phyloP scores from a whole-genome alignment of 1,140 invertebrate genomes.

The Diplogasteroides magnus region DNA sequence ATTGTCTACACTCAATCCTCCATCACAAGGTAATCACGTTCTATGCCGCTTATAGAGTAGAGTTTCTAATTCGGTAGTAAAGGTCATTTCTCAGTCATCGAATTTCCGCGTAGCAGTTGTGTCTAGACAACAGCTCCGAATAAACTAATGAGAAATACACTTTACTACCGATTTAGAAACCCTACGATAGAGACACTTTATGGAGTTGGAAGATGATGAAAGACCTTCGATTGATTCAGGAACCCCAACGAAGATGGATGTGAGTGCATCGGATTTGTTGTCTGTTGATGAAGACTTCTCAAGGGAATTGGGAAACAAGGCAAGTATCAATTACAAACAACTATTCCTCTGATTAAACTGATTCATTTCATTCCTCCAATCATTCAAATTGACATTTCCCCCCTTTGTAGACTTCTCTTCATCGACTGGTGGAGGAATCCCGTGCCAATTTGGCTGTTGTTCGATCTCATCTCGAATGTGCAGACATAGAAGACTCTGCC shows the following conservation, averaged over 20 bases:
- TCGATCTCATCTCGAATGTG: constrained; percentile 9
- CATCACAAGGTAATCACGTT: too few relatives aligned
- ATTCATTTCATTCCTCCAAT: background rate
- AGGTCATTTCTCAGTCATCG: too few relatives aligned
- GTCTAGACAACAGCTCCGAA: too few relatives aligned
- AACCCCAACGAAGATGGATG: too few relatives aligned
- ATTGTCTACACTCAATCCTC: too few relatives aligned
- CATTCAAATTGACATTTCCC: too few relatives aligned
- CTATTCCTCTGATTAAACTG: background rate
- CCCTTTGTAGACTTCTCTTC: background rate
- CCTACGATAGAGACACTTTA: too few relatives aligned
- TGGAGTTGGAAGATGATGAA: too few relatives aligned
- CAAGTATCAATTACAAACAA: background rate
- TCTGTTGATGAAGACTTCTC: constrained; percentile 24
- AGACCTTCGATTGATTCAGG: too few relatives aligned
- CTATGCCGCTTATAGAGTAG: too few relatives aligned
- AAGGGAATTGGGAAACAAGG: constrained; percentile 11
- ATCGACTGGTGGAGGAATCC: constrained; percentile 17
- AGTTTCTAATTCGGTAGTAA: background rate
- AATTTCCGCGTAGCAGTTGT: too few relatives aligned
- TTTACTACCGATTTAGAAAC: background rate
- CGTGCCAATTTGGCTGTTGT: constrained; percentile 23
- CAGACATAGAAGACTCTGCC: constrained; percentile 10
- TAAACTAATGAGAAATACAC: background rate
- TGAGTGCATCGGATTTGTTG: constrained; percentile 15